Evolutionary conservation across 2,797 vertebrate species (phyloP).

Genomic region (Acanthis flammea): DNA sequence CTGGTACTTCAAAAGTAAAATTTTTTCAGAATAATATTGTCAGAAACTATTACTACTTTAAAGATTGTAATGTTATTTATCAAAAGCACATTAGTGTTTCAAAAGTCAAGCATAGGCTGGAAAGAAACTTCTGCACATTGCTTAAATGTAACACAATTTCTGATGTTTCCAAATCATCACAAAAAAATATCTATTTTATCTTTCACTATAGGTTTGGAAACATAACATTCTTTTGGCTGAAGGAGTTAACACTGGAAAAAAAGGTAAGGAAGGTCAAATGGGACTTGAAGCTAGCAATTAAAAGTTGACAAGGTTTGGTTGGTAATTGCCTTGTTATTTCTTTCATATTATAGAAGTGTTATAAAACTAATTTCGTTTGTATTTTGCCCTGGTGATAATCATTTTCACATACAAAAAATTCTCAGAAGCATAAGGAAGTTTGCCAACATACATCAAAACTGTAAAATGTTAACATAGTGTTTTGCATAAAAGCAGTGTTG

Average conservation of each 20-base stretch:
- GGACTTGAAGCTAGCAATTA: neutral
- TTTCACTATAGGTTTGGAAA: neutral
- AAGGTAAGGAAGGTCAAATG: neutral
- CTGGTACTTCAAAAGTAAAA: neutral
- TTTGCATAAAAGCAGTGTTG: neutral
- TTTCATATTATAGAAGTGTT: neutral
- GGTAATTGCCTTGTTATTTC: neutral
- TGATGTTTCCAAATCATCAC: neutral
- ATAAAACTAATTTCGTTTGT: neutral
- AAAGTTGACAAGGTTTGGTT: neutral
- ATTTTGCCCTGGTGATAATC: neutral
- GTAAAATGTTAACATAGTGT: neutral
- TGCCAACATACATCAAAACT: neutral
- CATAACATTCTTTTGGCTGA: neutral
- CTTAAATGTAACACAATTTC: neutral
- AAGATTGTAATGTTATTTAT: neutral
- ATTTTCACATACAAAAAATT: neutral
- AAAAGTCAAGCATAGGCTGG: neutral
- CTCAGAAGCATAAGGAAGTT: neutral
- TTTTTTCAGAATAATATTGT: neutral
- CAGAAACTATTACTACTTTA: neutral
- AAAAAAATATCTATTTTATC: neutral
- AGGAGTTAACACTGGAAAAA: neutral
- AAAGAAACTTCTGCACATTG: neutral
- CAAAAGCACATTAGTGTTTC: neutral